Base-by-base conservation (phyloP, 2,797 vertebrate species). In the Enteromius anoplus region DNA sequence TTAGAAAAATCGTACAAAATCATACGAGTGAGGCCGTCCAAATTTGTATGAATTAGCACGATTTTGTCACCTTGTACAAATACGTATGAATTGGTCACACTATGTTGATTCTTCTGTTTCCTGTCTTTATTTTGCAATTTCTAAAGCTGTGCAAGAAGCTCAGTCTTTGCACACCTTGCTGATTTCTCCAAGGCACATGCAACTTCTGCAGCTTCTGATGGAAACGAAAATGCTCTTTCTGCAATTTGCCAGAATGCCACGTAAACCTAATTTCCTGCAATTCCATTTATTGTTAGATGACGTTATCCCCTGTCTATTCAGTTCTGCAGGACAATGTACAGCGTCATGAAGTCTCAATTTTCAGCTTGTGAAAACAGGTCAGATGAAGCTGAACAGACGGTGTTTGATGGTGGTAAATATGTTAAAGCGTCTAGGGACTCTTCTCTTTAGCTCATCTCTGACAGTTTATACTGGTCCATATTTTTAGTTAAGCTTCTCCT, bases 281-380 rank as follows among this genome's bases (percentile, higher is more conserved):
- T 47, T 60, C 23, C 21, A 37, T 80, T 65, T 49, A 75, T 81
- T 75, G 15, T 65, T 15, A 75, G 73, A 75, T 82, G 45, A 82
- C 45, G 32, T 75, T 53, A 75, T 62, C 12, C 42, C 15, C 26
- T 81, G 37, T 84, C 65, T 29, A 5, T 80, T 84, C 29, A 70
- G 55, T 40, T 75, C 21, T 73, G 55, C 45, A 83, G 32, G 45
- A 68, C 80, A 85, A 84, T 60, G 37, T 64, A 21, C 82, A 68
- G 71, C n/a, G 10, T 75, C 77, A 37, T 64, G 5, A 49, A 81
- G 40, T 81, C 73, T 65, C 58, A 65, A 23, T 81, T 78, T 84
- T 51, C 75, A 47, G 40, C 65, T 49, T 78, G 37, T 37, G 21
- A 77, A 64, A 78, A 51, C 42, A 70, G 78, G 11, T 6, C 58